Conservation (phyloP, 2,888 invertebrate genomes). For the Nasonia oneida region DNA sequence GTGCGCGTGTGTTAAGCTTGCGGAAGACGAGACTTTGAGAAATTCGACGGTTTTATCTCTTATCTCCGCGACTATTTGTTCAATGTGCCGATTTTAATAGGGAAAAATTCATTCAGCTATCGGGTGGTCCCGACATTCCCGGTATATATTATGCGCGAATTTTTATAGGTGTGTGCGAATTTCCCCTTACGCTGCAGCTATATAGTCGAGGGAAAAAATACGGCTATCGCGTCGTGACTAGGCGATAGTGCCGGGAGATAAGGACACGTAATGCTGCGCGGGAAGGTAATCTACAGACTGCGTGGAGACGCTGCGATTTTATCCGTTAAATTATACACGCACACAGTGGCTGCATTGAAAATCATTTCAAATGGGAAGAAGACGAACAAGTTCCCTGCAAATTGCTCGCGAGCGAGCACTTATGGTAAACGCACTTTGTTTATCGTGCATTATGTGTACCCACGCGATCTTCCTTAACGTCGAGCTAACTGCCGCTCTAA, state of each 20-base stretch:
- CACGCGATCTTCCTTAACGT: constrained; percentile 1
- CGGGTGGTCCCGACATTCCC: constrained; percentile 32
- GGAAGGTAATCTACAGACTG: not conserved
- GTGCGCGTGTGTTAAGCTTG: not conserved
- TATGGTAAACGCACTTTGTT: not conserved
- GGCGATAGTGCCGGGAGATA: not conserved
- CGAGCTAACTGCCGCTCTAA: not conserved
- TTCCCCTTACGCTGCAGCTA: not conserved
- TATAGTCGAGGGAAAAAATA: not conserved
- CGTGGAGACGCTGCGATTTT: not conserved
- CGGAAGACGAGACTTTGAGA: not conserved
- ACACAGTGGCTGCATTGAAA: constrained; percentile 13
- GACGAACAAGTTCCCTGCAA: not conserved
- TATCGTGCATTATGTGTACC: not conserved
- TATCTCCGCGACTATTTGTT: not conserved
- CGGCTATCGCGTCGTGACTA: constrained; percentile 9
- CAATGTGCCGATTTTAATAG: too few species aligned
- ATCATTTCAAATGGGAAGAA: not conserved
- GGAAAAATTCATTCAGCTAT: not conserved
- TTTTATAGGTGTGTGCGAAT: not conserved
- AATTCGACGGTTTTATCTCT: not conserved
- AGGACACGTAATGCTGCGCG: not conserved
- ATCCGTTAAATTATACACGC: not conserved
- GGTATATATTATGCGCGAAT: not conserved
- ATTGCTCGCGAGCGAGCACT: not conserved